Percentiles rank a stretch among this genome's conserved stretches.
phyloP scores from a whole-genome alignment of 53 echinoderm and acorn worm genomes.

The Patiria pectinifera region DNA sequence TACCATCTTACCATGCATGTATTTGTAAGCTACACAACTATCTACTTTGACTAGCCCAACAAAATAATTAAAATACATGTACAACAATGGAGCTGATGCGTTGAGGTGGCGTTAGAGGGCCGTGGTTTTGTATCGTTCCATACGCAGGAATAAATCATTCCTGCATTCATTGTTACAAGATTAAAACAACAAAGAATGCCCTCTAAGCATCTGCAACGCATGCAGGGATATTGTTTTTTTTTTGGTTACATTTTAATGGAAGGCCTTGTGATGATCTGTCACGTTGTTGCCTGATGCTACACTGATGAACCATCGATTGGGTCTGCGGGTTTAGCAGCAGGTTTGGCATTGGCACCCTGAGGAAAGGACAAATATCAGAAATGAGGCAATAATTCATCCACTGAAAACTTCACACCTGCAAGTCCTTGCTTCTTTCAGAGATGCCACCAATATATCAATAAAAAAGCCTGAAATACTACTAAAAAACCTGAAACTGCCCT shows the following conservation, averaged over 20 bases:
- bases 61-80: neutral
- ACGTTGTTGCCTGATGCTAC: slow-evolving; percentile 11
- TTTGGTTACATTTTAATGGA: slow-evolving; percentile 33
- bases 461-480: too few species aligned
- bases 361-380: neutral
- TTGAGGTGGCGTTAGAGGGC: too few species aligned
- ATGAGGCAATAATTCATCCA: too few species aligned
- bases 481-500: too few species aligned
- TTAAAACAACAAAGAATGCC: too few species aligned
- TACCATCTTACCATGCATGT: neutral
- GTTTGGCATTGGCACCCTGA: slow-evolving; percentile 20
- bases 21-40: neutral
- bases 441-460: too few species aligned
- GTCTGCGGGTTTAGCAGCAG: slow-evolving; percentile 35
- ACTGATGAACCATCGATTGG: slow-evolving; percentile 46
- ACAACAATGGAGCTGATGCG: too few species aligned
- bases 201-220: neutral
- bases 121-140: too few species aligned
- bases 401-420: too few species aligned
- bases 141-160: too few species aligned
- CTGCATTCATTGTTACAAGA: too few species aligned
- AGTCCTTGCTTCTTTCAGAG: too few species aligned
- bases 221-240: neutral
- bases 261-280: slow-evolving; percentile 21
- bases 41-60: neutral